These are phyloP conservation scores for Drosophila hamatofila DNA, from an alignment of 2,888 invertebrate genomes.

Conservation along the genomic window DNA sequence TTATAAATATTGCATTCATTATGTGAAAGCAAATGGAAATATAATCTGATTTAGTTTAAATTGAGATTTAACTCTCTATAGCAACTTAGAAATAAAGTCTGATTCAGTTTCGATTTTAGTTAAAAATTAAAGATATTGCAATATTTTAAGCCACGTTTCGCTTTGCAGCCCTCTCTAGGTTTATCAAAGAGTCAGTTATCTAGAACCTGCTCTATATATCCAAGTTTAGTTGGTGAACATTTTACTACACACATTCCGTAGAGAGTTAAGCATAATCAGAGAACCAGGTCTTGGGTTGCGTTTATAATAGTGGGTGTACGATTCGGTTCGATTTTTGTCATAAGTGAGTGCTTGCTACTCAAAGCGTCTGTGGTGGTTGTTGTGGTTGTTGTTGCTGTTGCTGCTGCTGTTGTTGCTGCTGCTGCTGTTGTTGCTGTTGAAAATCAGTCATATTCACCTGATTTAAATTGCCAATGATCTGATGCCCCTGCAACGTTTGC, in stretches of 20 bases:
- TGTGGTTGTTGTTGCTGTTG: conserved; percentile 39
- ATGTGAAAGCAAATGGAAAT: neutral
- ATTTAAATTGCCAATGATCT: conserved; percentile 85
- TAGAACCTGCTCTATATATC: conserved; percentile 24
- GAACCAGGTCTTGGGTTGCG: conserved; percentile 46
- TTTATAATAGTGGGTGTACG: conserved; percentile 33
- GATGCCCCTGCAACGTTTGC: conserved; percentile 85
- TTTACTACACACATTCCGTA: conserved; percentile 52
- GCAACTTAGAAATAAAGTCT: no score
- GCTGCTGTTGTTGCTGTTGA: conserved; percentile 80
- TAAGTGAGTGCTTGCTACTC: conserved; percentile 40
- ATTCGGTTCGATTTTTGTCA: conserved; percentile 53
- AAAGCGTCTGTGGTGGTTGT: conserved; percentile 76
- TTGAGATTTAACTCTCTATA: neutral
- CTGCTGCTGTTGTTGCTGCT: conserved; percentile 54
- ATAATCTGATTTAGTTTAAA: neutral
- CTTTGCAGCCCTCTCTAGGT: neutral
- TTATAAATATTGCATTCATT: neutral
- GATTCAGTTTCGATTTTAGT: no score
- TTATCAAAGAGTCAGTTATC: neutral
- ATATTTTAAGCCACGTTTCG: neutral
- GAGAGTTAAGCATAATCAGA: conserved; percentile 46
- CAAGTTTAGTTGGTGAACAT: conserved; percentile 32
- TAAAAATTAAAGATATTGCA: neutral
- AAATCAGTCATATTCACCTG: conserved; percentile 86